A percentile compares a stretch with the other conserved stretches of the same genome.
Conservation (phyloP, 1,140 invertebrate genomes). For the Aphis gossypii region DNA sequence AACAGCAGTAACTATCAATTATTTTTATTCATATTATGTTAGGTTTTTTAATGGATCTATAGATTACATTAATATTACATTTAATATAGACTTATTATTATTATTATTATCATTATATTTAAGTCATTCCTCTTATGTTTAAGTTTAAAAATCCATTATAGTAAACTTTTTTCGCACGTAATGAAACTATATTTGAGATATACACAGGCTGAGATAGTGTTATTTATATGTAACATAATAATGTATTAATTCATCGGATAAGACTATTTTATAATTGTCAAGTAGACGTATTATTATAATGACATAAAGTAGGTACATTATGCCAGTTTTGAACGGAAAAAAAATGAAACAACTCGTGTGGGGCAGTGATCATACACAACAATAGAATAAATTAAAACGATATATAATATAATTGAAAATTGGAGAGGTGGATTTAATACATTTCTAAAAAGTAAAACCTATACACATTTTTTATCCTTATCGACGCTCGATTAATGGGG, state of each 20-base stretch:
- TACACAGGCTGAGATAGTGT: background rate
- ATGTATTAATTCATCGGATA: background rate
- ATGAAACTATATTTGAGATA: background rate
- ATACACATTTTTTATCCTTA: constrained; percentile 13
- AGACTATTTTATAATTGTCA: background rate
- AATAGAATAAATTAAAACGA: background rate
- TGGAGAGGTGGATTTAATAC: background rate
- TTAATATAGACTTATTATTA: background rate
- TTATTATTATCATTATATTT: constrained; percentile 9
- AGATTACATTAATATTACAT: background rate
- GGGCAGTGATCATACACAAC: constrained; percentile 17
- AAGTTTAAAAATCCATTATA: background rate
- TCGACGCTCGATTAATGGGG: background rate
- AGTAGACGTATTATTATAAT: background rate
- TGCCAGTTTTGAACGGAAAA: background rate
- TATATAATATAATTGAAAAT: background rate
- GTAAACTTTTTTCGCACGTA: background rate
- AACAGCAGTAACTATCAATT: constrained; percentile 9
- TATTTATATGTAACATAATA: background rate
- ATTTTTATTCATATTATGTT: constrained; percentile 14
- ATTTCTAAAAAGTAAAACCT: constrained; percentile 19
- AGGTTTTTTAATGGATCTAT: background rate
- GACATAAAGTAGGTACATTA: background rate
- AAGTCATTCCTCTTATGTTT: background rate
- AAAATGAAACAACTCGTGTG: background rate